A percentile compares a stretch with the other conserved stretches of the same genome.
These are phyloP conservation scores for Sericinus montela DNA, from an alignment of 2,888 invertebrate species.

Conservation along the genomic window DNA sequence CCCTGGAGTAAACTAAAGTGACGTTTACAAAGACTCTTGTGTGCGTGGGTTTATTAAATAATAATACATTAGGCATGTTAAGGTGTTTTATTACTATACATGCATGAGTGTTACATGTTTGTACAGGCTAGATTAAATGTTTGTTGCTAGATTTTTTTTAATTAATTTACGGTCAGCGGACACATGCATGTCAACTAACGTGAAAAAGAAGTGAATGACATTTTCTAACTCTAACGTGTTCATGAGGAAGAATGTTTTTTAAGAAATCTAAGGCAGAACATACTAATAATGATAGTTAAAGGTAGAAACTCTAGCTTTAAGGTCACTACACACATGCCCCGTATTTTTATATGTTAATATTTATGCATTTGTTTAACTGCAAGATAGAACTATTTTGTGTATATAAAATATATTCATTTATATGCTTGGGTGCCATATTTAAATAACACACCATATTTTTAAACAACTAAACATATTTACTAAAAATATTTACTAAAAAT, in stretches of 20 bases:
- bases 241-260: neutral
- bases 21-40: no score
- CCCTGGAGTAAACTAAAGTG: no score
- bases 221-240: constrained; percentile 35
- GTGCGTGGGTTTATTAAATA: no score
- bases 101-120: constrained; percentile 29
- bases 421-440: no score
- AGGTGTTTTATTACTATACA: neutral
- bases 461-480: no score
- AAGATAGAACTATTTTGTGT: no score
- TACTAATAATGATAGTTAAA: neutral
- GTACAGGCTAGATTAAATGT: constrained; percentile 19
- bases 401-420: no score
- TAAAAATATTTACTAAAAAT: no score
- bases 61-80: neutral
- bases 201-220: constrained; percentile 76
- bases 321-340: neutral
- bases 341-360: no score
- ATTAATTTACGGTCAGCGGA: constrained; percentile 25
- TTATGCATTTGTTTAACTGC: no score
- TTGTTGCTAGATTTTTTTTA: constrained; percentile 20
- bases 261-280: constrained; percentile 16
- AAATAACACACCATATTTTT: no score
- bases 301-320: constrained; percentile 7
- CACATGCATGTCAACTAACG: constrained; percentile 34